A percentile compares a stretch with the other conserved stretches of the same genome.
Conservation (phyloP, 2,888 invertebrate genomes). For the Conchocele bisecta region DNA sequence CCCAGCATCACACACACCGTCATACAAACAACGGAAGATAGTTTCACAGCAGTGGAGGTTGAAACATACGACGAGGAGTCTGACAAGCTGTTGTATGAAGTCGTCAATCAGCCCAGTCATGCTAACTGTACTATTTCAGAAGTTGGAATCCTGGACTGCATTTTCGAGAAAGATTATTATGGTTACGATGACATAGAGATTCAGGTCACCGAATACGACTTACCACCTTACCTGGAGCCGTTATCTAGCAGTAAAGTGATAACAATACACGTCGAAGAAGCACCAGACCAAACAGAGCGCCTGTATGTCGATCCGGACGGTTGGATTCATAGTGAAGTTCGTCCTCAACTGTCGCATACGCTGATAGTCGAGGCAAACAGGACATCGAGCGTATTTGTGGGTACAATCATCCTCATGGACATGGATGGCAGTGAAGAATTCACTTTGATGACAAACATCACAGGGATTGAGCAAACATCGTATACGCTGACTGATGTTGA, state of each 20-base stretch:
- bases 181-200: slow-evolving; percentile 26
- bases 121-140: slow-evolving; percentile 32
- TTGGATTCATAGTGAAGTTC: slow-evolving; percentile 19
- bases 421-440: slow-evolving; percentile 44
- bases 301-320: slow-evolving; percentile 39
- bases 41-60: neutral
- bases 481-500: neutral
- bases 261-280: slow-evolving; percentile 12
- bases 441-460: slow-evolving; percentile 5
- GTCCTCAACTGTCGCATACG: slow-evolving; percentile 20
- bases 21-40: slow-evolving; percentile 30
- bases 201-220: slow-evolving; percentile 10
- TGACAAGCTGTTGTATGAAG: slow-evolving; percentile 39
- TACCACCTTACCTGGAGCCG: slow-evolving; percentile 3
- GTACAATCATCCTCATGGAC: slow-evolving; percentile 39
- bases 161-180: slow-evolving; percentile 37
- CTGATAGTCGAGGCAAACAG: slow-evolving; percentile 35
- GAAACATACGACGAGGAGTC: slow-evolving; percentile 36
- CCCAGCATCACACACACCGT: slow-evolving; percentile 32
- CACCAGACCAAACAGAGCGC: slow-evolving; percentile 35
- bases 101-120: slow-evolving; percentile 9
- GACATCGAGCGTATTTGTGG: slow-evolving; percentile 14
- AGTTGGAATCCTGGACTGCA: slow-evolving; percentile 37
- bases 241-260: slow-evolving; percentile 16
- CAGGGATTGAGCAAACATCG: slow-evolving; percentile 33